These are phyloP conservation scores for Poeciliopsis infans DNA, from an alignment of 2,797 vertebrate species.

Conservation along the genomic window DNA sequence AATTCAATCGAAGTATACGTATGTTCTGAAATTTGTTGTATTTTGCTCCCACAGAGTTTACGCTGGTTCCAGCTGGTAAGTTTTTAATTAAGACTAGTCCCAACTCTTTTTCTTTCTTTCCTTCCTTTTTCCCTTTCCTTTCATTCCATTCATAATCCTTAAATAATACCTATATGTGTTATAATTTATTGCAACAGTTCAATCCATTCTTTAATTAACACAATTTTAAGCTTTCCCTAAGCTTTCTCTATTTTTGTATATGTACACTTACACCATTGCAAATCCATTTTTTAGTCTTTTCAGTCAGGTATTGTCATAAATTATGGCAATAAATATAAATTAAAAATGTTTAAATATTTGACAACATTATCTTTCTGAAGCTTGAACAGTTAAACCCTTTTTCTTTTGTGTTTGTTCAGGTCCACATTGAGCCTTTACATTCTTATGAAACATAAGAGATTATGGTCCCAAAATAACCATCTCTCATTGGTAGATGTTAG, in stretches of 20 bases:
- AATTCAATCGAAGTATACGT: background rate
- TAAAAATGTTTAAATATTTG: background rate
- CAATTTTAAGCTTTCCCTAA: background rate
- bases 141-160: background rate
- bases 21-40: constrained; percentile 29
- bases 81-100: constrained; percentile 8
- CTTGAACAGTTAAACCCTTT: background rate
- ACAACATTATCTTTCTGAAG: background rate
- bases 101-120: background rate
- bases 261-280: background rate
- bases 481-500: background rate
- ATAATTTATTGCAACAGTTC: background rate
- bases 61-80: constrained; percentile 79
- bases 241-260: background rate
- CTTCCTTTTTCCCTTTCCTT: background rate
- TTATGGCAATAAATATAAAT: background rate
- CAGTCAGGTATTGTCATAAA: background rate
- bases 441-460: background rate
- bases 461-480: background rate
- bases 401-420: background rate
- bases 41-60: constrained; percentile 68
- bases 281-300: background rate
- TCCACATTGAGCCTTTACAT: background rate
- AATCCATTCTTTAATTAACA: background rate
- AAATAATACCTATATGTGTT: background rate